Base-by-base conservation (phyloP, 2,888 invertebrate species). In the Cryptocheilus praepositus region DNA sequence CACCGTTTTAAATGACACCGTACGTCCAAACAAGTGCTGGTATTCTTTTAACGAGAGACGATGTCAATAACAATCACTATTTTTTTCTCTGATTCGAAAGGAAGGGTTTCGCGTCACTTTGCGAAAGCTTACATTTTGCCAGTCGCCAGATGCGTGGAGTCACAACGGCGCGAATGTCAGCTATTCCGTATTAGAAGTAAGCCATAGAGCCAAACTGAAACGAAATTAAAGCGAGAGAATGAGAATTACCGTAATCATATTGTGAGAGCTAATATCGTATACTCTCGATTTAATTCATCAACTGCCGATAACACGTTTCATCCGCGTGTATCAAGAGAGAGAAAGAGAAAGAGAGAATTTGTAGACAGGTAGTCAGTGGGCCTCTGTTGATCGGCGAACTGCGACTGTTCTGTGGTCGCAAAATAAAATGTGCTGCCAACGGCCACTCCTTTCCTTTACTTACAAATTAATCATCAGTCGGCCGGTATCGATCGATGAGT, bases 401-500 rank as follows among this genome's bases (percentile, higher is more conserved):
- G 72, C 71, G 71, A 64, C 67, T 76, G 68, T 74, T 74, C 76
- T 74, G 69, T 71, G 73, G 74, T 80, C 72, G 76, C 74, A 70
- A 64, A 21, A 16, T 25, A 56, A 70, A 74, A 72, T 57, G 66
- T 61, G 71, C 68, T 56, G 63, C 70, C 63, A 70, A 58, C 49
- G 16, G 49, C 49, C 49, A 62, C 68, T 66, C 61, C 43, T 64
- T 65, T 60, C 66, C 64, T 62, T 62, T 61, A 65, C 66, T 67
- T 54, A 58, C 64, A 61, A 54, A 52, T 53, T 52, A 52, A 73
- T 54, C 67, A 63, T 71, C 68, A 72, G 76, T 80, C 78, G 82
- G 78, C 77, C 76, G 80, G 80, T 77, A 79, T 82, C 77, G 78
- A 77, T 78, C 73, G 74, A 46, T 73, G 56, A 65, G 61, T 68